Evolutionary conservation across 2,888 invertebrate species (phyloP), one percentile per base, ranked within the genome.

Genomic region (Girardia tigrina): DNA sequence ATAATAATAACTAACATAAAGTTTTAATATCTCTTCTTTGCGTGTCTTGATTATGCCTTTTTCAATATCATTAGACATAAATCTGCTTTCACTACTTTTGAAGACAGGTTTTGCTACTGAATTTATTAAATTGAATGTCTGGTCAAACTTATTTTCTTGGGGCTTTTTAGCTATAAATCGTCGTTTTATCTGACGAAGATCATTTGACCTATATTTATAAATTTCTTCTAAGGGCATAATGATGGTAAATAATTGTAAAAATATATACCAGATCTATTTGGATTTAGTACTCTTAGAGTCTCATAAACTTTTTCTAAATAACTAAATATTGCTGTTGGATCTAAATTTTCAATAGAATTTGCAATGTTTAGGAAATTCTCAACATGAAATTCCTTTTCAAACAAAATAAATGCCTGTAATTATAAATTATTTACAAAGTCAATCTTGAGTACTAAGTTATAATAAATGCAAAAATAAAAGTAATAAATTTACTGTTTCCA

Each of bases 281-380:
- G 74, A 27, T 74, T 74, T 23, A 56, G 28, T 12, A 26, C 56
- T 28, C 69, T 74, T 28, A 75, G 23, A 1, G 75, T 72, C 29
- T 75, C 75, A 26, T 75, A 75, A 26, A 75, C 29, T 71, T 70
- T 29, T 28, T 75, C 75, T 27, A 75, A 70, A 29, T 75, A 75
- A 16, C 26, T 56, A 70, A n/a, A 70, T 20, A 75, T 27, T 23
- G 75, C 4, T 20, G 29, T 26, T 29, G 28, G 26, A 72, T 75
- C 75, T 28, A 69, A 69, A 56, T 28, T 74, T 6, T 74, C 71
- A n/a, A 56, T 20, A 2, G 56, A 56, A 12, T 56, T 2, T 26
- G 26, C 28, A 28, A 29, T 70, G 16, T 69, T 28, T 56, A 29
- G 28, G 2, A 4, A 29, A 1, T 69, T 28, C 12, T 28, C 1